Percentiles rank a stretch among this genome's conserved stretches.
These are phyloP conservation scores for Tipula unca DNA, from an alignment of 2,888 invertebrate species.

Conservation along the genomic window DNA sequence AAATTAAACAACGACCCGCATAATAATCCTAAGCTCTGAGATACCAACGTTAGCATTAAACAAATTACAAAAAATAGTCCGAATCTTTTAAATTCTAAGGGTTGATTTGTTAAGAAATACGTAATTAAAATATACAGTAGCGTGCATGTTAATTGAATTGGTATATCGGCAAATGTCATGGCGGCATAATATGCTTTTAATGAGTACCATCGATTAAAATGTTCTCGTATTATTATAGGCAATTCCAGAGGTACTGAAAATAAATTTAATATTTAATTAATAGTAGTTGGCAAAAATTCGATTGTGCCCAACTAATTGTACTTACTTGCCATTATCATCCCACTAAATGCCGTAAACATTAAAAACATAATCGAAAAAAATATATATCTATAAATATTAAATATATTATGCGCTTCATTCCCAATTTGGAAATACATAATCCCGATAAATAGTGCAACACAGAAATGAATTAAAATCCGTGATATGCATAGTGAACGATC, in stretches of 20 bases:
- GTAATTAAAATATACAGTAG: conserved; percentile 66
- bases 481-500: conserved; percentile 67
- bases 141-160: conserved; percentile 69
- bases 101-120: conserved; percentile 82
- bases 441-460: conserved; percentile 76
- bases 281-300: too few relatives aligned
- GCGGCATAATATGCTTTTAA: conserved; percentile 74
- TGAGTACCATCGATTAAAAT: conserved; percentile 86
- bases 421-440: conserved; percentile 77
- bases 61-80: conserved; percentile 61
- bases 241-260: conserved; percentile 72
- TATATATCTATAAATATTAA: conserved; percentile 79
- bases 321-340: conserved; percentile 86
- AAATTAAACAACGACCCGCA: conserved; percentile 75
- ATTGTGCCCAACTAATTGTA: too few relatives aligned
- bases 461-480: conserved; percentile 67
- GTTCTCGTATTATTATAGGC: conserved; percentile 70
- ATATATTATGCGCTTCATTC: conserved; percentile 70
- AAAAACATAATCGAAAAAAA: conserved; percentile 91
- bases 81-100: conserved; percentile 64
- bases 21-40: conserved; percentile 77
- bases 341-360: conserved; percentile 90
- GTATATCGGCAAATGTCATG: conserved; percentile 70
- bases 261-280: neutral
- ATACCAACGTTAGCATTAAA: conserved; percentile 69